These are phyloP conservation scores for Rhaphigaster nebulosa DNA, from an alignment of 2,888 invertebrate genomes.

Conservation along the genomic window DNA sequence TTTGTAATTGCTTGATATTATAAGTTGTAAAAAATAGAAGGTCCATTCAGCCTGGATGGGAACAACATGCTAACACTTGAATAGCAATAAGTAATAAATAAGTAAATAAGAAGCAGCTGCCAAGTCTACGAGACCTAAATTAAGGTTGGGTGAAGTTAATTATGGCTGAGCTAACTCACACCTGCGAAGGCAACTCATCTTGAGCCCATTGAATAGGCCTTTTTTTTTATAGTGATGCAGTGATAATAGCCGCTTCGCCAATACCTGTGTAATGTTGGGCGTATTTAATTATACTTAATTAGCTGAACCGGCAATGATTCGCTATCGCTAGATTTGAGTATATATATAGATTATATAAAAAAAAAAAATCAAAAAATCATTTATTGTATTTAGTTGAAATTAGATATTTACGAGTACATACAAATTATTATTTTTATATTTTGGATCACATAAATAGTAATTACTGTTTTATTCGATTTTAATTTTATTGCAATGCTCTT, in stretches of 20 bases:
- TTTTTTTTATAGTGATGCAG: neutral
- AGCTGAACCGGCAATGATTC: too few species aligned
- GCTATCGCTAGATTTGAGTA: too few species aligned
- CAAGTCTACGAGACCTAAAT: neutral
- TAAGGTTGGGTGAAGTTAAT: neutral
- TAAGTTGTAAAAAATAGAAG: neutral
- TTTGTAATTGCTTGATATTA: neutral
- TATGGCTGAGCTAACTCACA: neutral
- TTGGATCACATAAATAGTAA: too few species aligned
- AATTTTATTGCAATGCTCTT: too few species aligned
- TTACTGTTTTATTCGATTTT: too few species aligned
- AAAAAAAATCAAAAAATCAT: too few species aligned
- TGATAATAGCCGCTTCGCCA: neutral
- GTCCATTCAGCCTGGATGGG: neutral
- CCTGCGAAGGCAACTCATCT: neutral
- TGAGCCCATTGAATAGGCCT: neutral
- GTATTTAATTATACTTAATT: too few species aligned
- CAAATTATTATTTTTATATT: too few species aligned
- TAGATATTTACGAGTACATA: too few species aligned
- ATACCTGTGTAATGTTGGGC: too few species aligned
- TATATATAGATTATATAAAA: too few species aligned
- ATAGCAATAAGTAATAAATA: slow-evolving; percentile 11
- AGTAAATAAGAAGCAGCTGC: slow-evolving; percentile 5
- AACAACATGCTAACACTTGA: neutral
- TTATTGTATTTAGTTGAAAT: too few species aligned